Evolutionary conservation across 1,140 invertebrate genomes (phyloP).

Genomic region (Saccostrea echinata): DNA sequence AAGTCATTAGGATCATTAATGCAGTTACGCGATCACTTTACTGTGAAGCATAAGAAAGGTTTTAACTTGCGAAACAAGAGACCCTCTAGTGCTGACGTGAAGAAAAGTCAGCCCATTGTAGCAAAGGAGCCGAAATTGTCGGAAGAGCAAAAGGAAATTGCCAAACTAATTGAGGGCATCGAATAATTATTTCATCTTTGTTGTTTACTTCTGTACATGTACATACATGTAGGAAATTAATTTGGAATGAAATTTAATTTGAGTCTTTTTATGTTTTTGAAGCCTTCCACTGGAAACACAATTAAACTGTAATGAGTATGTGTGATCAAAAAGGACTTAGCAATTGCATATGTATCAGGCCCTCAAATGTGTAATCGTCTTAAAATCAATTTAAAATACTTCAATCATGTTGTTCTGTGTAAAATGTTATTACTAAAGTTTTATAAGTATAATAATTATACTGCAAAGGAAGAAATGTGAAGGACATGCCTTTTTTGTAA

Average conservation of each 20-base stretch:
- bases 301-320: no score
- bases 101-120: neutral
- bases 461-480: no score
- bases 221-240: neutral
- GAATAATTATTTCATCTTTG: neutral
- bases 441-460: no score
- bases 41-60: constrained; percentile 40
- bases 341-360: no score
- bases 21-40: constrained; percentile 38
- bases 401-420: no score
- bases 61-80: constrained; percentile 23
- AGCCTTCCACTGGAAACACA: no score
- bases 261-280: no score
- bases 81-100: neutral
- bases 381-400: no score
- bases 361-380: no score
- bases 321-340: no score
- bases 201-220: neutral
- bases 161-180: constrained; percentile 42
- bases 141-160: constrained; percentile 32
- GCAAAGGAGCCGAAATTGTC: constrained; percentile 31
- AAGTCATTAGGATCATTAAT: neutral
- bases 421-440: no score
- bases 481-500: no score
- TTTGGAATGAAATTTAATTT: neutral